These are phyloP conservation scores for Todiramphus saurophagus DNA, from an alignment of 2,113 vertebrate species.

Conservation along the genomic window DNA sequence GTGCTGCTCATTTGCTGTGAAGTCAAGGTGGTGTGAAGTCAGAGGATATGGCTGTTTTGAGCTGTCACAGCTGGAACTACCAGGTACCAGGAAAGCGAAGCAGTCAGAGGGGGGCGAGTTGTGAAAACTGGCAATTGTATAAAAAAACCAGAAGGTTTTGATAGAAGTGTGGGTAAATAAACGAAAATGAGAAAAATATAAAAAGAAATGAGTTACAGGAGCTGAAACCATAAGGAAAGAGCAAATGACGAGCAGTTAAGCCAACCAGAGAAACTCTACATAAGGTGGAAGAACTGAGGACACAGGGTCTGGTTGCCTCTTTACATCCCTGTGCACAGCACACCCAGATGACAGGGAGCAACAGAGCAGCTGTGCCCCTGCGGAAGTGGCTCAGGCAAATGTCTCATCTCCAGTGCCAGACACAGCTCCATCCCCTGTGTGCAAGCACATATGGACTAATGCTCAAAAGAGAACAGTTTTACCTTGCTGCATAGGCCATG, in stretches of 20 bases:
- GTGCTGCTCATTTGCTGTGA: neutral
- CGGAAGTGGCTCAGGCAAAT: neutral
- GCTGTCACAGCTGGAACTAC: neutral
- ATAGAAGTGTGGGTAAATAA: neutral
- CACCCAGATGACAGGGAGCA: neutral
- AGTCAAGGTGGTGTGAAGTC: neutral
- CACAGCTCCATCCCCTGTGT: neutral
- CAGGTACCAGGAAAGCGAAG: neutral
- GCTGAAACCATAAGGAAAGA: neutral
- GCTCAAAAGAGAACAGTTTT: neutral
- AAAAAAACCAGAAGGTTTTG: neutral
- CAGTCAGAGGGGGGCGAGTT: neutral
- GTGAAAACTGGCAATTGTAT: neutral
- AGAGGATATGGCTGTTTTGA: neutral
- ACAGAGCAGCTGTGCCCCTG: neutral
- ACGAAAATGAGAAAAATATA: neutral
- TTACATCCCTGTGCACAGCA: neutral
- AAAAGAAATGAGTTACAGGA: neutral
- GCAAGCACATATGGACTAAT: neutral
- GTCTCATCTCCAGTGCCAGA: neutral
- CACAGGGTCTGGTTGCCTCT: neutral
- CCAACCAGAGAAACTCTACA: neutral
- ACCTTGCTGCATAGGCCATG: neutral
- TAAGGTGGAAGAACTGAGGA: neutral
- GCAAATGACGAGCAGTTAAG: neutral